phyloP scores from a whole-genome alignment of 2,113 vertebrate genomes.

The Semicossyphus pulcher region DNA sequence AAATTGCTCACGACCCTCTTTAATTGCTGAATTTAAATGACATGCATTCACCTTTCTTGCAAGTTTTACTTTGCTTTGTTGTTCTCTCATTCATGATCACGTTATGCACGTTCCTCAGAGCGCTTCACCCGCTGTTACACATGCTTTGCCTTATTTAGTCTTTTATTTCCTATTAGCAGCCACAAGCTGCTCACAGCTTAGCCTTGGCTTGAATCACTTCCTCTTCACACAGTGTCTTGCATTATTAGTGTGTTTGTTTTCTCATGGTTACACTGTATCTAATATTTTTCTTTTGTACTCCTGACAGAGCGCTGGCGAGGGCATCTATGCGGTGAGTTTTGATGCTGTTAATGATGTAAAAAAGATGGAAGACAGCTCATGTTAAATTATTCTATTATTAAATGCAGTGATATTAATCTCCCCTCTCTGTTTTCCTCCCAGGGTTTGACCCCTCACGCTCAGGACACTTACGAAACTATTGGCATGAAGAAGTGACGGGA shows the following conservation, averaged over 20 bases:
- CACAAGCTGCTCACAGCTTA: not conserved
- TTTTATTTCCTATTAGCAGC: conserved; percentile 34
- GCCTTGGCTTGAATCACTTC: not conserved
- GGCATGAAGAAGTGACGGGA: conserved; percentile 63
- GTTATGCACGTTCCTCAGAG: not conserved
- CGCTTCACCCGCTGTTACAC: not conserved
- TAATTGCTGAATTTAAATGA: no score
- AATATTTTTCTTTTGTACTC: not conserved
- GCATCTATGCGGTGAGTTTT: conserved; percentile 68
- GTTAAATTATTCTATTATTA: not conserved
- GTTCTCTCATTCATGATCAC: not conserved
- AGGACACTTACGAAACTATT: conserved; percentile 81
- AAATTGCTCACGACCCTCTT: no score
- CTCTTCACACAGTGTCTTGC: not conserved
- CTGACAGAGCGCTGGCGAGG: conserved; percentile 50
- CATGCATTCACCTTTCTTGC: no score
- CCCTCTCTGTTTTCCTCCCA: conserved; percentile 32
- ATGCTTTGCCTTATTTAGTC: not conserved
- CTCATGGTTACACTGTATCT: not conserved
- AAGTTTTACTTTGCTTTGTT: no score
- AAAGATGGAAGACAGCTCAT: not conserved
- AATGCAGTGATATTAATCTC: not conserved
- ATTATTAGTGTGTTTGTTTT: not conserved
- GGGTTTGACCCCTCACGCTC: conserved; percentile 71
- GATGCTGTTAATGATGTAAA: not conserved